Percentiles rank a stretch among this genome's conserved stretches.
Evolutionary conservation across 1,140 invertebrate genomes (phyloP).

Genomic region (Drosophila pachea): DNA sequence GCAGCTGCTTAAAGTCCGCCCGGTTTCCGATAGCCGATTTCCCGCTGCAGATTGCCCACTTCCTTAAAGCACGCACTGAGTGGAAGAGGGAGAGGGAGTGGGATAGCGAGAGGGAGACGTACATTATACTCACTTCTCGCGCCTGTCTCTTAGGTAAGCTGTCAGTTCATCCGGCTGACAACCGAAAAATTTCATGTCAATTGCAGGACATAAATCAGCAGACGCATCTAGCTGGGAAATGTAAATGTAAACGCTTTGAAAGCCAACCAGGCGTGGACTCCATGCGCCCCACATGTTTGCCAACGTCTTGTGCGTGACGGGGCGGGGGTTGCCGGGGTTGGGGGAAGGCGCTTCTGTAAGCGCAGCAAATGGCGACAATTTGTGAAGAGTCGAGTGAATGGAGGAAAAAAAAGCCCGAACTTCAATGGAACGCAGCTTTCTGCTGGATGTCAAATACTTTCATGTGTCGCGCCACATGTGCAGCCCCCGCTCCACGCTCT

Average conservation of each 20-base stretch:
- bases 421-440: slow-evolving; percentile 30
- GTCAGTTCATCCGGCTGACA: slow-evolving; percentile 52
- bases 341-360: neutral
- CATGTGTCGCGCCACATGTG: slow-evolving; percentile 33
- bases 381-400: slow-evolving; percentile 42
- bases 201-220: slow-evolving; percentile 67
- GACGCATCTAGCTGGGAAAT: slow-evolving; percentile 46
- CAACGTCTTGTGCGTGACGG: neutral
- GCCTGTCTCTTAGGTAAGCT: slow-evolving; percentile 23
- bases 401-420: slow-evolving; percentile 8
- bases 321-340: neutral
- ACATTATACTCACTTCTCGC: neutral
- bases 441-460: slow-evolving; percentile 52
- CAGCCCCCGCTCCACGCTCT: neutral
- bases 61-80: slow-evolving; percentile 20
- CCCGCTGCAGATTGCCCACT: neutral
- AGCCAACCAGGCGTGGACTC: slow-evolving; percentile 24
- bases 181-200: slow-evolving; percentile 65
- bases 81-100: too few relatives aligned
- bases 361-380: slow-evolving; percentile 71
- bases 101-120: too few relatives aligned
- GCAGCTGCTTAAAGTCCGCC: slow-evolving; percentile 41
- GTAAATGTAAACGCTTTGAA: slow-evolving; percentile 48
- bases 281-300: slow-evolving; percentile 27
- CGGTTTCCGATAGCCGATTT: neutral